Percentiles rank a stretch among this genome's conserved stretches.
These are phyloP conservation scores for Cryptotermes secundus DNA, from an alignment of 1,140 invertebrate genomes.

Conservation along the genomic window DNA sequence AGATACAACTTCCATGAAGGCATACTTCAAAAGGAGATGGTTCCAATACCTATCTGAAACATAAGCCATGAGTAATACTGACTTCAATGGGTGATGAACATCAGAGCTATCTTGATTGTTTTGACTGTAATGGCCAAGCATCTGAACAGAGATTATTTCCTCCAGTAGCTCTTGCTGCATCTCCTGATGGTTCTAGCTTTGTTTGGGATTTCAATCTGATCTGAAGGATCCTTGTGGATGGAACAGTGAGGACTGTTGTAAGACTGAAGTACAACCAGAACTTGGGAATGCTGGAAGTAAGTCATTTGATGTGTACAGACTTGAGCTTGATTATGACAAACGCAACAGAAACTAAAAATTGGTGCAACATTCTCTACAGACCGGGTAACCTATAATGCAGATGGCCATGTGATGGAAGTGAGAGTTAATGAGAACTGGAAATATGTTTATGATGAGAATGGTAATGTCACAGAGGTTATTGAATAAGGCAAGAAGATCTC, in stretches of 20 bases:
- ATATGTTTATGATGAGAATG: slow-evolving; percentile 94
- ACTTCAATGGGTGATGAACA: slow-evolving; percentile 93
- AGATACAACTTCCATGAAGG: slow-evolving; percentile 97
- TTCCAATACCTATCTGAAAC: slow-evolving; percentile 92
- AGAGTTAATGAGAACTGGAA: slow-evolving; percentile 87
- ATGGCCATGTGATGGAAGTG: slow-evolving; percentile 84
- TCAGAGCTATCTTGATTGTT: slow-evolving; percentile 79
- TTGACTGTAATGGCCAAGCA: slow-evolving; percentile 80
- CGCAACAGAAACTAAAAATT: slow-evolving; percentile 76
- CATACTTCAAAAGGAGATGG: slow-evolving; percentile 97
- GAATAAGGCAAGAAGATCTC: slow-evolving; percentile 79
- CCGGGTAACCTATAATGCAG: slow-evolving; percentile 82
- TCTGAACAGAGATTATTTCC: slow-evolving; percentile 81
- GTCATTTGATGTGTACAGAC: slow-evolving; percentile 79
- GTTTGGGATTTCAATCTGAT: slow-evolving; percentile 96
- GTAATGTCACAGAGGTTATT: slow-evolving; percentile 87
- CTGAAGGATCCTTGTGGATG: slow-evolving; percentile 83
- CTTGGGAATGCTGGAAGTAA: slow-evolving; percentile 79
- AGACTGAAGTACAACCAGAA: slow-evolving; percentile 89
- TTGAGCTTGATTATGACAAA: slow-evolving; percentile 83
- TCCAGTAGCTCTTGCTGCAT: slow-evolving; percentile 86
- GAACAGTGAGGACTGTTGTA: slow-evolving; percentile 83
- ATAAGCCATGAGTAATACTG: slow-evolving; percentile 85
- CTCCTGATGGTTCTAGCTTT: slow-evolving; percentile 90
- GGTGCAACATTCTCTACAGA: slow-evolving; percentile 75